Evolutionary conservation across 1,140 invertebrate genomes (phyloP), one percentile per base, ranked within the genome.

Genomic region (Macrobrachium rosenbergii): DNA sequence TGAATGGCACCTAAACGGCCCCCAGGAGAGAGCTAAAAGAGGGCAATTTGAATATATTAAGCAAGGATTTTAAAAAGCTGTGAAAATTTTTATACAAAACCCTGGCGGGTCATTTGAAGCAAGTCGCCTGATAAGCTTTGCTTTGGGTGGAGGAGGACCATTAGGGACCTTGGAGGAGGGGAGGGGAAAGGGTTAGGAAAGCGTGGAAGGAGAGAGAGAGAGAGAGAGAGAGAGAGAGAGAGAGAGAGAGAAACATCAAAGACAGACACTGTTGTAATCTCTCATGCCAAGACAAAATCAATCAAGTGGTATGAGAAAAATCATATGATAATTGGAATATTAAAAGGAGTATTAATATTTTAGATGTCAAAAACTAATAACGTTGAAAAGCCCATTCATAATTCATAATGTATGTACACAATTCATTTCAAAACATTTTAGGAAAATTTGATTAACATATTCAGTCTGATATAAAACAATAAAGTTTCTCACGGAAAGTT

Each of bases 21-120:
- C 84, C 60, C 84, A n/a, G 19, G 84, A 69, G 84, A 21, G 19
- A 73, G 37, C n/a, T 87, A 62, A 80, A 80, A 67, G 84, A 64
- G 84, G 75, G 63, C 84, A 87, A 87, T 87, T 87, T 87, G 84
- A 87, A 87, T 87, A 87, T 87, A 87, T 87, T 87, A 87, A 73
- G 72, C 84, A 87, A 63, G 84, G 84, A 87, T 87, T 87, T 87
- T 87, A 82, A 87, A 87, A 87, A 87, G 67, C 67, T 82, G 78
- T 80, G 84, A 64, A 87, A 64, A 63, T 82, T 87, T 87, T 82
- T 64, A 81, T 76, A 77, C 75, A 52, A 78, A 37, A 21, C 75
- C 75, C 75, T n/a, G 78, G 78, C 58, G 84, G 67, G 78, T 75
- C 78, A 52, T 81, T 59, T 62, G 67, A 67, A 21, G 19, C 62